Evolutionary conservation across 1,140 invertebrate species (phyloP), one percentile per base, ranked within the genome.

Genomic region (Drosophila nasuta): DNA sequence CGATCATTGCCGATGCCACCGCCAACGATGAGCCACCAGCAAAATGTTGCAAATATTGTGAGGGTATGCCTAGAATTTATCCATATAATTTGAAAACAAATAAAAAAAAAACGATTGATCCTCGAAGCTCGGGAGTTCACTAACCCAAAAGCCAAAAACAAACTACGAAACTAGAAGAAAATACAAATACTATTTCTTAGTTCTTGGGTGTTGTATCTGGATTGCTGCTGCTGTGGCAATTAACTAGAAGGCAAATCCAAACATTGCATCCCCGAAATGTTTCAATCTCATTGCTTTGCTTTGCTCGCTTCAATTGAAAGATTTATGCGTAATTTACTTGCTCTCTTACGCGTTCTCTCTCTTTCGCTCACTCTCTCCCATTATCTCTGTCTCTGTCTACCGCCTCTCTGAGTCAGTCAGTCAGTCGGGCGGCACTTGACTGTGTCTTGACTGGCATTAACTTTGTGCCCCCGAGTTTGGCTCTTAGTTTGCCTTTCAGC

Each of bases 31-130:
- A 92, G 82, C 91, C 91, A 91, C 91, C 91, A 91, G 87, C 91
- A 91, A 92, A 92, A 92, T 92, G 91, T 91, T 92, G 91, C 91
- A 92, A 92, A 92, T 91, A 92, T 91, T 92, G 91, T 92, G 91
- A 92, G 83, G 91, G 91, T 92, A 92, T 80, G 91, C 85, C 81
- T 88, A 89, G 85, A 78, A 86, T 48, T 85, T 85, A 88, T 79
- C 67, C 75, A 56, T 13, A 41, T 68, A 77, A 5, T 25, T 10
- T 25, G 25, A 49, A 25, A 11, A 4, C 8, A 10, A 25, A 43
- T 13, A 1, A 1, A 41, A 41, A 41, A 41, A 33, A 33, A 33
- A 33, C 30, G 30, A 41, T 11, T 41, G 38, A 41, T 41, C 38
- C 38, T 28, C 28, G 33, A 5, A 5, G 33, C 33, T 35, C 8